Conservation (phyloP, 2,797 vertebrate genomes). For the Trichosurus vulpecula region DNA sequence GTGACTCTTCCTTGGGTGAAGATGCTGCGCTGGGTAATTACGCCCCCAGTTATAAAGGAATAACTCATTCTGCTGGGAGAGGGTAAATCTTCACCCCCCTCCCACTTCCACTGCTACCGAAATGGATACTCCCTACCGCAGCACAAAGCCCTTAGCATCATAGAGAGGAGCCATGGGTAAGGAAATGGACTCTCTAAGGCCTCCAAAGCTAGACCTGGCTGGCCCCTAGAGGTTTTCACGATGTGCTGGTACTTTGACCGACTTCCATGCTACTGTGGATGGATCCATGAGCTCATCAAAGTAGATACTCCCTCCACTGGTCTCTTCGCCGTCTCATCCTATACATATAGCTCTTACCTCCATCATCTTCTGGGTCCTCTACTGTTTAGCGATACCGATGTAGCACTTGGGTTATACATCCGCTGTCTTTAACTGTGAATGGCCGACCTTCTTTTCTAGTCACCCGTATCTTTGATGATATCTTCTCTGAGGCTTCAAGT, state of each 20-base stretch:
- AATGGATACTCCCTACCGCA: not conserved
- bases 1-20: conserved; percentile 37
- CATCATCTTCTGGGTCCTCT: not conserved
- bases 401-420: not conserved
- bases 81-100: conserved; percentile 6
- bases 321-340: not conserved
- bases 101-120: not conserved
- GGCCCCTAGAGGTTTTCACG: conserved; percentile 3
- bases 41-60: conserved; percentile 2
- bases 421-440: not conserved
- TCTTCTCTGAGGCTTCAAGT: not conserved
- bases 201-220: conserved; percentile 9
- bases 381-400: not conserved
- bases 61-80: conserved; percentile 31
- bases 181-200: not conserved
- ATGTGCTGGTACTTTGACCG: not conserved
- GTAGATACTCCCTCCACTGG: not conserved
- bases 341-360: not conserved
- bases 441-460: not conserved
- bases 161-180: not conserved
- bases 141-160: not conserved
- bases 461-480: not conserved
- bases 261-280: not conserved
- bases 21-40: conserved; percentile 27
- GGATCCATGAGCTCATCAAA: not conserved